Conservation (phyloP, 2,113 vertebrate species). For the Cheilinus undulatus region DNA sequence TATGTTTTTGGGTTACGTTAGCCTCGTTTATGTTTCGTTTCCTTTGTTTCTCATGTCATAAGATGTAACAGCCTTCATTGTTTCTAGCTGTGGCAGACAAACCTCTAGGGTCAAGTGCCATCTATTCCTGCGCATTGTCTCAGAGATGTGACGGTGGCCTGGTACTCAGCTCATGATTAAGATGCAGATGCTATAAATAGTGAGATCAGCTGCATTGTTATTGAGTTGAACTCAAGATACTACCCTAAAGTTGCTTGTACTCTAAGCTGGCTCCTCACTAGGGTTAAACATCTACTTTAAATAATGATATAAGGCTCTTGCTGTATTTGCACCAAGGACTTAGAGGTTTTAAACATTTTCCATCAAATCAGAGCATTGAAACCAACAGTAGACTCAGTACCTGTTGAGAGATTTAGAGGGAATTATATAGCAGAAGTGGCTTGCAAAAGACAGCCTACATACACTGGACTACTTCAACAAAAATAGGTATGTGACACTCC, state of each 20-base stretch:
- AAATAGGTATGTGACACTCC: not conserved
- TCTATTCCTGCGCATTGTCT: not conserved
- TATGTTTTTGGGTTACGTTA: not conserved
- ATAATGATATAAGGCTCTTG: not conserved
- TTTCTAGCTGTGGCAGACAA: not conserved
- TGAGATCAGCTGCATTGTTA: not conserved
- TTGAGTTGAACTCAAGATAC: not conserved
- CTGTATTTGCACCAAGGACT: not conserved
- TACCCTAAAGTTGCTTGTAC: not conserved
- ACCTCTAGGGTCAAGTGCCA: not conserved
- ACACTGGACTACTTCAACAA: not conserved
- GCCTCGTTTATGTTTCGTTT: not conserved
- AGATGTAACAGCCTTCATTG: not conserved
- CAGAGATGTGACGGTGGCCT: not conserved
- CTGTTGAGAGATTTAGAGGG: too few relatives aligned
- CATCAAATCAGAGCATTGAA: too few relatives aligned
- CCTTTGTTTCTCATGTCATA: not conserved
- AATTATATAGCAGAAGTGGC: not conserved
- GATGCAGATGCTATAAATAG: conserved; percentile 5
- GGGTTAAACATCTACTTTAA: not conserved
- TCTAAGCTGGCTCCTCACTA: too few relatives aligned
- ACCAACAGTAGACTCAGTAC: too few relatives aligned
- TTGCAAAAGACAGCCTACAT: not conserved
- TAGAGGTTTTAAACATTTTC: not conserved
- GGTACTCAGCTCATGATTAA: not conserved